Evolutionary conservation across 2,113 vertebrate genomes (phyloP), one percentile per base, ranked within the genome.

Genomic region (Acanthisitta chloris): DNA sequence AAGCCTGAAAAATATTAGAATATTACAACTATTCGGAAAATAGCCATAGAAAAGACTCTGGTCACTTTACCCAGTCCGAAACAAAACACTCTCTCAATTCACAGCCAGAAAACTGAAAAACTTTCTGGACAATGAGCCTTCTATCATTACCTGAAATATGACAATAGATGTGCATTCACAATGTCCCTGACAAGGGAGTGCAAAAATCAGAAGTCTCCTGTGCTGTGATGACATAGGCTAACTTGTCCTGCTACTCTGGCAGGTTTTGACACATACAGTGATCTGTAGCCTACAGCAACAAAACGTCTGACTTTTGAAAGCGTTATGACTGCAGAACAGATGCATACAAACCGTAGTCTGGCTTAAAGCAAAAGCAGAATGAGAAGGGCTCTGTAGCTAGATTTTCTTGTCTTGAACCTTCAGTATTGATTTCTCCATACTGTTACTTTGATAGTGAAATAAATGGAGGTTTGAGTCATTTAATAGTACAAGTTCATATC

Each of bases 1-100:
- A 92, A 91, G 81, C 76, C 31, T 86, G 74, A 69, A 77, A 94
- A 88, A 61, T 81, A 88, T 70, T 73, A 88, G 58, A 86, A 78
- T 29, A 64, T 69, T 86, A 87, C 29, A 67, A 18, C 40, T 84
- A 29, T 71, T 89, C 85, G 92, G 40, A 76, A 92, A 92, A 87
- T 10, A 88, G 17, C 10, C 46, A 67, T 12, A 85, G 40, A 72
- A 90, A 42, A 77, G 17, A 61, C 42, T 92, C 29, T 15, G 51
- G 25, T 72, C 28, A 28, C 29, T 70, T 91, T 58, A 81, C 4
- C 31, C 19, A 20, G 16, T 58, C 46, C 40, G 15, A 61, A 57
- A 55, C 29, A 79, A 78, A 87, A 70, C 71, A 78, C 14, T 12
- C 8, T 71, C 58, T 76, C 23, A 43, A 71, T 24, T 17, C 15